A percentile compares a stretch with the other conserved stretches of the same genome.
These are phyloP conservation scores for Ancistrus triradiatus DNA, from an alignment of 2,113 vertebrate genomes.

Conservation along the genomic window DNA sequence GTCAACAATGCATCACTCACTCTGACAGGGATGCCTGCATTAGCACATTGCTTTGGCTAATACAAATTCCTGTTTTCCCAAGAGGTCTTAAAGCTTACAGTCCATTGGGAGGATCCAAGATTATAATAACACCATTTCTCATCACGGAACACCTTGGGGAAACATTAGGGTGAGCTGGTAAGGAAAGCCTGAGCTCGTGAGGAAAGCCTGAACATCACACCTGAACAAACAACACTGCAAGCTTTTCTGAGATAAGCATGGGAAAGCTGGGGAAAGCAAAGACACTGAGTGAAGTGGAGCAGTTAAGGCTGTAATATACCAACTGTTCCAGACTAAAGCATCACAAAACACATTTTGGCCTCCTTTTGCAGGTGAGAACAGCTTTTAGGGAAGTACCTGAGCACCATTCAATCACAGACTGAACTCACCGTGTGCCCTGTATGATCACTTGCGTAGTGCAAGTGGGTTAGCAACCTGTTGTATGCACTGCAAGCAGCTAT, in stretches of 20 bases:
- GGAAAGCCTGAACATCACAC: constrained; percentile 20
- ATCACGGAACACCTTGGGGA: neutral
- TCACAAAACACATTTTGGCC: too few species aligned
- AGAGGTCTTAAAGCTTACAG: constrained; percentile 10
- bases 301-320: constrained; percentile 1
- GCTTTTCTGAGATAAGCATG: constrained; percentile 8
- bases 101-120: constrained; percentile 19
- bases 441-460: too few species aligned
- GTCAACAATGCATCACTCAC: neutral
- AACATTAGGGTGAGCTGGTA: constrained; percentile 20
- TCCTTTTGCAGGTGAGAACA: too few species aligned
- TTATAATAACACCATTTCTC: constrained; percentile 36
- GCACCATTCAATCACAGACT: too few species aligned
- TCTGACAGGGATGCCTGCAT: neutral
- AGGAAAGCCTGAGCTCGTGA: constrained; percentile 1
- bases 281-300: neutral
- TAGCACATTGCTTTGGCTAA: neutral
- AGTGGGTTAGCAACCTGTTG: too few species aligned
- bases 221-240: constrained; percentile 42
- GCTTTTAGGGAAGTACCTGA: too few species aligned
- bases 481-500: too few species aligned
- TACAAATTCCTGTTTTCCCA: neutral
- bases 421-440: too few species aligned
- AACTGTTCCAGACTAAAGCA: too few species aligned
- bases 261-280: neutral